Evolutionary conservation across 2,113 vertebrate species (phyloP).

Genomic region (Xiphophorus hellerii): DNA sequence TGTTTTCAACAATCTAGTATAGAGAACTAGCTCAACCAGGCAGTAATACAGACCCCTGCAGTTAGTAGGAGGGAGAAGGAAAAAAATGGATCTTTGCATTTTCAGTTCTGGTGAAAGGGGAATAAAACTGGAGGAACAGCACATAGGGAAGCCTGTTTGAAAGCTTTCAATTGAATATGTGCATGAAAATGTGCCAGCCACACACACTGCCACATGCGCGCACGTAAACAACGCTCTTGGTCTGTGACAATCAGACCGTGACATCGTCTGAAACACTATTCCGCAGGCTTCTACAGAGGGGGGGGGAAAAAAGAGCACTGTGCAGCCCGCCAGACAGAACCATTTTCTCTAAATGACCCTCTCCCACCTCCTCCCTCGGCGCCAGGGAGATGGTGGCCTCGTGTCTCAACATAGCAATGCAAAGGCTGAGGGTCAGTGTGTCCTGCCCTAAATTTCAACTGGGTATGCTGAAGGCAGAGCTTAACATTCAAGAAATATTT

Average conservation of each 20-base stretch:
- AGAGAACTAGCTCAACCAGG: conserved; percentile 40
- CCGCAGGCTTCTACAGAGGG: conserved; percentile 52
- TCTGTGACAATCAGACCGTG: conserved; percentile 69
- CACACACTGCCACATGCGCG: not conserved
- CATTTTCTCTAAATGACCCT: conserved; percentile 67
- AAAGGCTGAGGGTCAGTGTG: conserved; percentile 42
- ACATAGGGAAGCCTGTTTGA: conserved; percentile 1
- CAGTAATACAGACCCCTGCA: conserved; percentile 50
- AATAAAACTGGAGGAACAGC: conserved; percentile 16
- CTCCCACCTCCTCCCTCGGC: conserved; percentile 14
- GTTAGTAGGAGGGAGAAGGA: conserved; percentile 31
- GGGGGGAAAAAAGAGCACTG: conserved; percentile 37
- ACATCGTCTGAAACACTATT: conserved; percentile 67
- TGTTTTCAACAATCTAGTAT: conserved; percentile 36
- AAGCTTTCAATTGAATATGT: not conserved
- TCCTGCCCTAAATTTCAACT: conserved; percentile 36
- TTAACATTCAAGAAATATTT: conserved; percentile 3
- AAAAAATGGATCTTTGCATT: conserved; percentile 16
- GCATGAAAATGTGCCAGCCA: not conserved
- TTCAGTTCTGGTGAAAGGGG: conserved; percentile 6
- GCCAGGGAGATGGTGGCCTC: conserved; percentile 32
- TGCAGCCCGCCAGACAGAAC: conserved; percentile 45
- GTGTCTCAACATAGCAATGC: conserved; percentile 23
- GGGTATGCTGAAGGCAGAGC: conserved; percentile 2
- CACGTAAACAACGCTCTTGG: conserved; percentile 39